These are phyloP conservation scores for Acronicta alni DNA, from an alignment of 2,888 invertebrate genomes.

Conservation along the genomic window DNA sequence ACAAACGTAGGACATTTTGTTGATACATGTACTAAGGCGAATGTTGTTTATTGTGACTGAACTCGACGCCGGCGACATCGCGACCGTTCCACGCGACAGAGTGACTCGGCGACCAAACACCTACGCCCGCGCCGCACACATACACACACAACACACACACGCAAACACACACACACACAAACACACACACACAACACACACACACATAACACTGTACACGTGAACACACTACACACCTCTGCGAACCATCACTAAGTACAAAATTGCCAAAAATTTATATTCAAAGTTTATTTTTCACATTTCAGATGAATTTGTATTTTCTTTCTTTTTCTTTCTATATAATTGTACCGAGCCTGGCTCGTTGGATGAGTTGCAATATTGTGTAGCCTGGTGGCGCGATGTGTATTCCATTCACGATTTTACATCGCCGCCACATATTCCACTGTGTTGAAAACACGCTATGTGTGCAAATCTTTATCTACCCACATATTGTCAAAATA, in stretches of 20 bases:
- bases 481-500: conserved; percentile 50
- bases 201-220: conserved; percentile 58
- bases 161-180: conserved; percentile 44
- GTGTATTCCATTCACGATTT: conserved; percentile 65
- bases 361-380: conserved; percentile 64
- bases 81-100: conserved; percentile 61
- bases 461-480: conserved; percentile 65
- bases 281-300: conserved; percentile 65
- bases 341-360: conserved; percentile 65
- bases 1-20: conserved; percentile 86
- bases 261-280: conserved; percentile 87
- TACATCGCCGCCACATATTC: conserved; percentile 64
- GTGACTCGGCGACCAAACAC: conserved; percentile 64
- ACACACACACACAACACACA: conserved; percentile 41
- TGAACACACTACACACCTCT: conserved; percentile 66
- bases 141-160: conserved; percentile 19
- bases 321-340: conserved; percentile 59
- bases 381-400: conserved; percentile 60
- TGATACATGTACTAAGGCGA: conserved; percentile 86
- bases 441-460: conserved; percentile 70
- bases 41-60: conserved; percentile 83
- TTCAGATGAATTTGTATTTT: conserved; percentile 65
- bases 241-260: conserved; percentile 86
- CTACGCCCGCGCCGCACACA: conserved; percentile 71
- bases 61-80: conserved; percentile 67